Evolutionary conservation across 2,797 vertebrate species (phyloP).

Genomic region (Esox masquinongy): DNA sequence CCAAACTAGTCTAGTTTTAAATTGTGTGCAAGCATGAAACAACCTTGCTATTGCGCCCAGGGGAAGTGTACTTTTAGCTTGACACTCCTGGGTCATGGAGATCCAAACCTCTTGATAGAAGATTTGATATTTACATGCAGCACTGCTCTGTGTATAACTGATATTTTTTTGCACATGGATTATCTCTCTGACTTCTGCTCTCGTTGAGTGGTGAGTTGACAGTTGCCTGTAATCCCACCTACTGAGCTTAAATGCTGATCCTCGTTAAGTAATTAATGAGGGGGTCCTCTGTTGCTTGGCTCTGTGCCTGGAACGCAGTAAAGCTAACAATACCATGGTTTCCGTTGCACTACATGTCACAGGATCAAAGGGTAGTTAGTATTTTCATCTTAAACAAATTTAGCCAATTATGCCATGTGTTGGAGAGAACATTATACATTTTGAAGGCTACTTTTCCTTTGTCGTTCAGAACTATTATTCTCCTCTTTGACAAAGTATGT

Average conservation of each 20-base stretch:
- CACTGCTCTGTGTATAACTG: background rate
- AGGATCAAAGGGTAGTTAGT: no score
- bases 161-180: background rate
- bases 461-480: no score
- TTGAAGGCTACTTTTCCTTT: no score
- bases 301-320: background rate
- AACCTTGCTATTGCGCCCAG: background rate
- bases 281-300: background rate
- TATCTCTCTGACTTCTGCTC: background rate
- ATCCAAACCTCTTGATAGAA: background rate
- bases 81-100: background rate
- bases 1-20: background rate
- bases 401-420: no score
- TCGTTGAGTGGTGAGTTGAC: background rate
- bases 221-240: background rate
- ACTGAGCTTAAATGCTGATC: background rate
- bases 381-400: no score
- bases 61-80: background rate
- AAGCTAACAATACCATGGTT: background rate
- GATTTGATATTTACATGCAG: background rate
- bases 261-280: background rate
- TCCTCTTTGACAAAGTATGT: no score
- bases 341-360: no score
- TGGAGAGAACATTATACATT: no score
- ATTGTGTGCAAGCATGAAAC: background rate